phyloP scores from a whole-genome alignment of 1,140 invertebrate species.

The Atta cephalotes region DNA sequence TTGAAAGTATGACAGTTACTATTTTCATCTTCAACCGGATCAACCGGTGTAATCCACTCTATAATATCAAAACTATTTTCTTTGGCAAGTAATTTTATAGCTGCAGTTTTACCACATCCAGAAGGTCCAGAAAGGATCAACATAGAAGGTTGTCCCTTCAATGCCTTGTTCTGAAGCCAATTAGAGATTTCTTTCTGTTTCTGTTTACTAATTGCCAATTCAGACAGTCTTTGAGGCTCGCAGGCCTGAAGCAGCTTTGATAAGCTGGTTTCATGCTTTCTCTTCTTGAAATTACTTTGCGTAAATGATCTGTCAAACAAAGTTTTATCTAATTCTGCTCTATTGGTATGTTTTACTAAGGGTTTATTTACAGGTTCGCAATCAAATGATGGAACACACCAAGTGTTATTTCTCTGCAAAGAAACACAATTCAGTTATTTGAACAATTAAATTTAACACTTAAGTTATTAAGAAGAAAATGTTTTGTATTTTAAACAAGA shows the following conservation, averaged over 20 bases:
- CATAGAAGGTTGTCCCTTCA: constrained; percentile 85
- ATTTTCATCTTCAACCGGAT: constrained; percentile 85
- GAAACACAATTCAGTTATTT: not conserved
- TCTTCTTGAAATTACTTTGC: constrained; percentile 45
- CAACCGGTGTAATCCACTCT: constrained; percentile 92
- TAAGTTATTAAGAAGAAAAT: not conserved
- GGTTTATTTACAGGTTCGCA: not conserved
- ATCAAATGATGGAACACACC: constrained; percentile 68
- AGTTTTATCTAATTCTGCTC: not conserved
- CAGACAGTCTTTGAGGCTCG: constrained; percentile 77
- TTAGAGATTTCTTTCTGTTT: constrained; percentile 82
- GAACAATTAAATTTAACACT: no score
- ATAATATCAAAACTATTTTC: constrained; percentile 87
- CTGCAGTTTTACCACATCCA: constrained; percentile 90
- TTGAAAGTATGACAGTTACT: constrained; percentile 73
- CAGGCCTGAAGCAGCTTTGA: constrained; percentile 78
- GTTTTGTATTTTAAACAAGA: not conserved
- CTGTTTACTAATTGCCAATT: constrained; percentile 81
- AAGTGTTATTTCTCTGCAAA: constrained; percentile 59
- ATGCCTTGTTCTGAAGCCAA: constrained; percentile 78
- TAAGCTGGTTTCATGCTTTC: constrained; percentile 69
- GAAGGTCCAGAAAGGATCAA: constrained; percentile 90
- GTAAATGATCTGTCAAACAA: not conserved
- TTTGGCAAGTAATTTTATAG: constrained; percentile 88
- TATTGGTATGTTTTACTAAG: not conserved